Conservation (phyloP, 1,140 invertebrate species). For the Drosophila insularis region DNA sequence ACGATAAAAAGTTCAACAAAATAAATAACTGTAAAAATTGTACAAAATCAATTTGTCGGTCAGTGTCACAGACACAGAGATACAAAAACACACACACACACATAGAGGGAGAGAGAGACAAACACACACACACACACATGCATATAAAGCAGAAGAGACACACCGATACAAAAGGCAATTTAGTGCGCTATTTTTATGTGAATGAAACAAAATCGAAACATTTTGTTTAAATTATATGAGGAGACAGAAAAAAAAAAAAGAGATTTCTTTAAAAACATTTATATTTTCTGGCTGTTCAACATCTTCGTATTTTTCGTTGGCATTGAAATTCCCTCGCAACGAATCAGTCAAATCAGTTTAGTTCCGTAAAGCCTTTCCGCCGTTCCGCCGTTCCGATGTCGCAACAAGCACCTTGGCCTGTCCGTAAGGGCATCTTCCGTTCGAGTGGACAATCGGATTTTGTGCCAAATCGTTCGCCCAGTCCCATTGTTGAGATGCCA, state of each 20-base stretch:
- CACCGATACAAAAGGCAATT: constrained; percentile 48
- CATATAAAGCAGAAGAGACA: not conserved
- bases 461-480: constrained; percentile 75
- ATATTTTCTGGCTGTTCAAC: not conserved
- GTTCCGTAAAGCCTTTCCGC: not conserved
- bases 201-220: constrained; percentile 68
- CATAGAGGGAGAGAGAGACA: not conserved
- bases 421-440: constrained; percentile 86
- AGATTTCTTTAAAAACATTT: constrained; percentile 8
- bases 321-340: constrained; percentile 49
- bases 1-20: constrained; percentile 12
- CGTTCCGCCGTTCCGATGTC: constrained; percentile 48
- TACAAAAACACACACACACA: constrained; percentile 21
- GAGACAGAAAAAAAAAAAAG: not conserved
- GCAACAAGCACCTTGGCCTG: constrained; percentile 86
- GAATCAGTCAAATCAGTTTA: not conserved
- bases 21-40: constrained; percentile 43
- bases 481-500: constrained; percentile 80
- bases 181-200: constrained; percentile 76
- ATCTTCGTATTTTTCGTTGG: constrained; percentile 26
- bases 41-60: constrained; percentile 63
- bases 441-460: constrained; percentile 83
- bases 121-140: not conserved
- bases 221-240: constrained; percentile 40
- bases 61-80: constrained; percentile 67